Percentiles rank a stretch among this genome's conserved stretches.
phyloP scores from a whole-genome alignment of 1,140 invertebrate species.

The Mamestra configurata region DNA sequence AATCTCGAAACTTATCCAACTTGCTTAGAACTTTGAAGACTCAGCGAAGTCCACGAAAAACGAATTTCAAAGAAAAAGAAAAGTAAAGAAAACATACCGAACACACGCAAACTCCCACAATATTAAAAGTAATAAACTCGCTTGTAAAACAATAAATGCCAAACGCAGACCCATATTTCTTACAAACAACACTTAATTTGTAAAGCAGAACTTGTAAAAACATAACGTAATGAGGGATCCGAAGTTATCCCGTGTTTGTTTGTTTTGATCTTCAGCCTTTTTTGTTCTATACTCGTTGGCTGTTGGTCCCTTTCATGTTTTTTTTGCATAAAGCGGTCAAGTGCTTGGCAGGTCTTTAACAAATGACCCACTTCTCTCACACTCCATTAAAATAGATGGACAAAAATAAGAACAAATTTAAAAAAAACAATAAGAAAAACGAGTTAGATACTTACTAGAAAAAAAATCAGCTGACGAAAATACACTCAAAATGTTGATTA shows the following conservation, averaged over 20 bases:
- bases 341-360: too few species aligned
- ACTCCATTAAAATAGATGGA: too few species aligned
- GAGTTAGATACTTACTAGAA: too few species aligned
- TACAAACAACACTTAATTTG: not conserved
- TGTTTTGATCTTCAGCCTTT: constrained; percentile 12
- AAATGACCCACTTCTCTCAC: too few species aligned
- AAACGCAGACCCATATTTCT: not conserved
- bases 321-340: too few species aligned
- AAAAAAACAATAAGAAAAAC: too few species aligned
- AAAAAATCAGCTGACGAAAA: too few species aligned
- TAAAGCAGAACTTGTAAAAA: not conserved
- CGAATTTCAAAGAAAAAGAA: not conserved
- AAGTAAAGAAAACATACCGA: not conserved
- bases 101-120: not conserved
- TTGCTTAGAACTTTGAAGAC: not conserved
- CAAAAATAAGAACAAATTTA: too few species aligned
- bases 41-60: not conserved
- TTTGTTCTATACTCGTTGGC: not conserved
- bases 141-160: constrained; percentile 1
- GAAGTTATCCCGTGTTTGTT: not conserved
- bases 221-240: not conserved
- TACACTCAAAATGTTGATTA: too few species aligned
- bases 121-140: not conserved
- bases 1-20: not conserved
- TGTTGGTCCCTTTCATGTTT: too few species aligned